These are phyloP conservation scores for Melieria crassipennis DNA, from an alignment of 2,888 invertebrate genomes.

Conservation along the genomic window DNA sequence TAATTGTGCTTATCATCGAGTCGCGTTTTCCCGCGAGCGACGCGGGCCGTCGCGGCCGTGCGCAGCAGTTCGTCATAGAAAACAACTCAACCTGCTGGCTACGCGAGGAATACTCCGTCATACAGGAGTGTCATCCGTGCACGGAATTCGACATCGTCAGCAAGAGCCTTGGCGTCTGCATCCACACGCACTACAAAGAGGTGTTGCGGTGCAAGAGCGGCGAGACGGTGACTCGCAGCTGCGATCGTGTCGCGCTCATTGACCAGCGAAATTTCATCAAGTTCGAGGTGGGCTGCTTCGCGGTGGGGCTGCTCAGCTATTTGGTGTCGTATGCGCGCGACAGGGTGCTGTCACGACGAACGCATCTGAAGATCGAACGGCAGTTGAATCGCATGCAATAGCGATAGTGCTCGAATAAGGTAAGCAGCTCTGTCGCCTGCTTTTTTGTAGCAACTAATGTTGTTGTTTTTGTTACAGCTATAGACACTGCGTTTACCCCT, in stretches of 20 bases:
- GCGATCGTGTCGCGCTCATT: constrained; percentile 84
- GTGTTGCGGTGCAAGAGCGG: constrained; percentile 82
- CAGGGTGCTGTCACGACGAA: constrained; percentile 54
- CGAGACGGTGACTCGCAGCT: constrained; percentile 83
- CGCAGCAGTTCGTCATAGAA: constrained; percentile 73
- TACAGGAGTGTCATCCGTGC: constrained; percentile 85
- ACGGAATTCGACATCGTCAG: constrained; percentile 86
- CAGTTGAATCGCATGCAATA: constrained; percentile 59
- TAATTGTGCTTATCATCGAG: constrained; percentile 83
- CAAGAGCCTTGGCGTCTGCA: constrained; percentile 83
- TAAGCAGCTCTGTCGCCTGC: too few relatives aligned
- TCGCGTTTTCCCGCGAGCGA: constrained; percentile 68
- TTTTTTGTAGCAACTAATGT: too few relatives aligned
- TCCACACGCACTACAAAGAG: constrained; percentile 86
- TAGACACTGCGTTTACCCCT: too few relatives aligned
- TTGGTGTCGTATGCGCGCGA: constrained; percentile 59
- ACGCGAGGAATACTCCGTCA: constrained; percentile 75
- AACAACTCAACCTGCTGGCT: constrained; percentile 83
- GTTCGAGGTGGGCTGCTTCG: constrained; percentile 57
- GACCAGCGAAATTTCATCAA: constrained; percentile 79
- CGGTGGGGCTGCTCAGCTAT: constrained; percentile 55
- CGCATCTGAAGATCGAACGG: constrained; percentile 58
- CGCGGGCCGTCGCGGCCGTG: constrained; percentile 45
- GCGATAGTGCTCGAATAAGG: background rate
- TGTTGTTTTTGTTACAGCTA: too few relatives aligned